These are phyloP conservation scores for Festucalex cinctus DNA, from an alignment of 2,113 vertebrate genomes.

Conservation along the genomic window DNA sequence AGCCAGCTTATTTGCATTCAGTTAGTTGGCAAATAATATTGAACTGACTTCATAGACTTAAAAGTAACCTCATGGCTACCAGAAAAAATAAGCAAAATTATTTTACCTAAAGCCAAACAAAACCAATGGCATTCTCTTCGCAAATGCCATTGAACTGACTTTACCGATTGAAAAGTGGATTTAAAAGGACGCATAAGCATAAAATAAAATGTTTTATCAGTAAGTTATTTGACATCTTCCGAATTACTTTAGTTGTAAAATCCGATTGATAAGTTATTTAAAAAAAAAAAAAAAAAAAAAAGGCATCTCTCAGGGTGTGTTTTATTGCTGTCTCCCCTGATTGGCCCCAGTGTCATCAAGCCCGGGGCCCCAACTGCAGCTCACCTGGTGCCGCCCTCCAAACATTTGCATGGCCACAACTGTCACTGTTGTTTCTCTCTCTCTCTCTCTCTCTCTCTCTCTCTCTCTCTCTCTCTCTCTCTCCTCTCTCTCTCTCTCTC, in stretches of 20 bases:
- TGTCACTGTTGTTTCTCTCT: not conserved
- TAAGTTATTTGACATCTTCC: not conserved
- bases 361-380: slow-evolving; percentile 61
- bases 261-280: not conserved
- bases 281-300: not conserved
- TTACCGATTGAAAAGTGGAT: not conserved
- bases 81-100: too few relatives aligned
- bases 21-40: too few relatives aligned
- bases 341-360: slow-evolving; percentile 28
- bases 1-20: too few relatives aligned
- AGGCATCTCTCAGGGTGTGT: slow-evolving; percentile 8
- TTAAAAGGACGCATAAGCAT: too few relatives aligned
- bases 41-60: too few relatives aligned
- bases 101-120: too few relatives aligned
- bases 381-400: not conserved
- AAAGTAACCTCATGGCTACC: too few relatives aligned
- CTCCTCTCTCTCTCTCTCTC: slow-evolving; percentile 8
- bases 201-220: too few relatives aligned
- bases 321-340: slow-evolving; percentile 1
- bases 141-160: too few relatives aligned
- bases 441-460: slow-evolving; percentile 9
- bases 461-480: not conserved
- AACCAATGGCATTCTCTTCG: too few relatives aligned
- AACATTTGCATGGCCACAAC: slow-evolving; percentile 47
- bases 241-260: not conserved